Conservation (phyloP, 2,797 vertebrate species). For the Anolis apletophallus region DNA sequence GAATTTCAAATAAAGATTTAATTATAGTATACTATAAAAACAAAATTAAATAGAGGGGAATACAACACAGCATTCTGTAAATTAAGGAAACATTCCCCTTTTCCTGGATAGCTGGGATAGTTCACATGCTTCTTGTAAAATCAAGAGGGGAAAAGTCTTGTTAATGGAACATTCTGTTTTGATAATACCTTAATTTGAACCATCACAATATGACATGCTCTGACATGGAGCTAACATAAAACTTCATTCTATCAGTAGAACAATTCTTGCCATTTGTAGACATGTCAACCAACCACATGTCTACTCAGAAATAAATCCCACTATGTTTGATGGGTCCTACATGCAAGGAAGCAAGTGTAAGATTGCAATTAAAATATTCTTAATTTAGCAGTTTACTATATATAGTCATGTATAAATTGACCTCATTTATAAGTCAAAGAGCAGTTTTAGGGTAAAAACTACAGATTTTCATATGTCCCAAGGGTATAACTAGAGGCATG, state of each 20-base stretch:
- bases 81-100: slow-evolving; percentile 62
- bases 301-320: no score
- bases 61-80: slow-evolving; percentile 62
- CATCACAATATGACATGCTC: neutral
- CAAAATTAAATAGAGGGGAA: slow-evolving; percentile 60
- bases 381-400: neutral
- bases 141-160: slow-evolving; percentile 40
- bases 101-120: slow-evolving; percentile 30
- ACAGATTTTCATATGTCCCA: no score
- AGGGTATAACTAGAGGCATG: no score
- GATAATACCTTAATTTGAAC: slow-evolving; percentile 42
- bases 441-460: no score
- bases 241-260: neutral
- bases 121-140: slow-evolving; percentile 22
- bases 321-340: no score
- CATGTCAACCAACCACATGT: no score
- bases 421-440: no score
- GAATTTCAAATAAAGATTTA: slow-evolving; percentile 77
- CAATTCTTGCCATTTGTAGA: neutral
- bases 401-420: no score
- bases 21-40: slow-evolving; percentile 75
- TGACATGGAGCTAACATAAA: slow-evolving; percentile 10
- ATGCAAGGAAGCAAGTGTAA: no score
- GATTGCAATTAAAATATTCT: neutral
- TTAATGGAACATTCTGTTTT: slow-evolving; percentile 58